These are phyloP conservation scores for Lepidurus arcticus DNA, from an alignment of 1,140 invertebrate genomes.

Conservation along the genomic window DNA sequence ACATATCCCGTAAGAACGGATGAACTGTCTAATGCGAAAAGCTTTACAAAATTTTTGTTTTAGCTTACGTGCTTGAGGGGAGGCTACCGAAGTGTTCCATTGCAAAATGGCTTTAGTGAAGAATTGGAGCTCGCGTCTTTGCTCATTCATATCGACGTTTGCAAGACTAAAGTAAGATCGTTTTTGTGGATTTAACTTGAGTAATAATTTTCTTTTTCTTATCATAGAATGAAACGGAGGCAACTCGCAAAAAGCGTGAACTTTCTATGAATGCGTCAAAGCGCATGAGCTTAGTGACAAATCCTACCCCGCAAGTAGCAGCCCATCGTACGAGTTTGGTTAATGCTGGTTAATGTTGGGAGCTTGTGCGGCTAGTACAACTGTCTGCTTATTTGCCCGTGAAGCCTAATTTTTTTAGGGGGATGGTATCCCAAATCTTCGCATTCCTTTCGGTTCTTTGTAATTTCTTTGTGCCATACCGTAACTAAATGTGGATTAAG, in stretches of 20 bases:
- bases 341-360: background rate
- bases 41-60: slow-evolving; percentile 32
- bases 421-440: background rate
- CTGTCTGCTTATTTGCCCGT: background rate
- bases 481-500: background rate
- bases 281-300: background rate
- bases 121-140: slow-evolving; percentile 87
- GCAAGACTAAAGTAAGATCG: slow-evolving; percentile 47
- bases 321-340: background rate
- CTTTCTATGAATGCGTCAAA: background rate
- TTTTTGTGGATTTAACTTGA: background rate
- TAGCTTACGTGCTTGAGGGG: slow-evolving; percentile 43
- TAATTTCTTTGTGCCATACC: slow-evolving; percentile 2
- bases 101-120: slow-evolving; percentile 88
- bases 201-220: background rate
- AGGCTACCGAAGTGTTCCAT: slow-evolving; percentile 83
- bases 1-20: slow-evolving; percentile 67
- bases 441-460: background rate
- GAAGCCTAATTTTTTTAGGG: background rate
- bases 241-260: background rate
- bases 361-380: background rate
- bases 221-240: background rate
- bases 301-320: background rate
- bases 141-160: slow-evolving; percentile 70
- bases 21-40: background rate